Evolutionary conservation across 2,113 vertebrate species (phyloP).

Genomic region (Sinocyclocheilus maitianheensis): DNA sequence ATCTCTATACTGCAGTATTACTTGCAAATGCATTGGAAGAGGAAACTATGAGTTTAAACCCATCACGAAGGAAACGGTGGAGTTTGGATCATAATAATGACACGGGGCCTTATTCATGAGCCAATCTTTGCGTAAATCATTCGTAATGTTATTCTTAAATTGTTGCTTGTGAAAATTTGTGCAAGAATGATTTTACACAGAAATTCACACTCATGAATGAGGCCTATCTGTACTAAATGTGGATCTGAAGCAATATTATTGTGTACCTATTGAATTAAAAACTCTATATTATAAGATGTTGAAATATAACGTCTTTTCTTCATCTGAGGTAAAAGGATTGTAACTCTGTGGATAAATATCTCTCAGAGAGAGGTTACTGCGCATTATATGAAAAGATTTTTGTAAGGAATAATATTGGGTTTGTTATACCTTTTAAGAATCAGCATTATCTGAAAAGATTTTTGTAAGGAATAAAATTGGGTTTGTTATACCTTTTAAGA

Average conservation of each 20-base stretch:
- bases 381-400: slow-evolving; percentile 8
- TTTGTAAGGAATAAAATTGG: background rate
- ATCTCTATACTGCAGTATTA: slow-evolving; percentile 78
- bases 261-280: background rate
- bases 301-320: background rate
- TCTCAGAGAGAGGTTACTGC: slow-evolving; percentile 23
- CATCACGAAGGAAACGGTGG: slow-evolving; percentile 92
- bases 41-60: slow-evolving; percentile 95
- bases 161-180: background rate
- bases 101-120: background rate
- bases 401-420: background rate
- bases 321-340: slow-evolving; percentile 17
- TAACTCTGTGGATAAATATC: slow-evolving; percentile 15
- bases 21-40: slow-evolving; percentile 94
- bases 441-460: slow-evolving; percentile 2
- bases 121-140: background rate
- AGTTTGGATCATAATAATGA: slow-evolving; percentile 88
- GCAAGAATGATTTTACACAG: background rate
- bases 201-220: background rate
- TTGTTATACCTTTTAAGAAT: slow-evolving; percentile 15
- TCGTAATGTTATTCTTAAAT: background rate
- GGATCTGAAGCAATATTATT: slow-evolving; percentile 5
- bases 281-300: background rate
- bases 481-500: slow-evolving; percentile 11
- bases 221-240: background rate